Percentiles rank a stretch among this genome's conserved stretches.
These are phyloP conservation scores for Thalassarche chlororhynchos DNA, from an alignment of 2,113 vertebrate genomes.

Conservation along the genomic window DNA sequence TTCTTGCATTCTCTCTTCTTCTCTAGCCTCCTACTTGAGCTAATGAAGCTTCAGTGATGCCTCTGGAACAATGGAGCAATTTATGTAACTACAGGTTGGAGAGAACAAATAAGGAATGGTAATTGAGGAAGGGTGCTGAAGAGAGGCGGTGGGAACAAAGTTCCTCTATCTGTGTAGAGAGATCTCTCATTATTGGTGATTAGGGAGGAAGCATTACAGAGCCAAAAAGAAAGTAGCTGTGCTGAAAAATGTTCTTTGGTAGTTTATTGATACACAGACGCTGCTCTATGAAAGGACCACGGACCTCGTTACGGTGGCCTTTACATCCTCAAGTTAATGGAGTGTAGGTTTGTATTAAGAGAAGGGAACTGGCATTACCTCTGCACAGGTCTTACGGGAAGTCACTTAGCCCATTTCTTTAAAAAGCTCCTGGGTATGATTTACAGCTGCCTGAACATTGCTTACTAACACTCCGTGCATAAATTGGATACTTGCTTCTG, in stretches of 20 bases:
- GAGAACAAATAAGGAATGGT: not conserved
- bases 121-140: not conserved
- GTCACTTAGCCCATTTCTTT: not conserved
- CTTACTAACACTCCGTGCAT: not conserved
- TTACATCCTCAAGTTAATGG: not conserved
- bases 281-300: not conserved
- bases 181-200: constrained; percentile 12
- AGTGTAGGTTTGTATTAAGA: not conserved
- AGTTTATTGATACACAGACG: not conserved
- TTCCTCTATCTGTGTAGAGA: not conserved
- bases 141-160: not conserved
- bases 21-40: not conserved
- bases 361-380: not conserved
- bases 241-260: not conserved
- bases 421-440: not conserved
- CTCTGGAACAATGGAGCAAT: constrained; percentile 42
- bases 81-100: constrained; percentile 24
- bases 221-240: not conserved
- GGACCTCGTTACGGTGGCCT: not conserved
- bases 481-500: not conserved
- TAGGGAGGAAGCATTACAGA: not conserved
- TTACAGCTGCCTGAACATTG: not conserved
- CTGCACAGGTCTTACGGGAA: not conserved
- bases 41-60: constrained; percentile 27
- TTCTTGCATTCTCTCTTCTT: not conserved